Evolutionary conservation across 2,113 vertebrate species (phyloP).

Genomic region (Grammomys surdaster): DNA sequence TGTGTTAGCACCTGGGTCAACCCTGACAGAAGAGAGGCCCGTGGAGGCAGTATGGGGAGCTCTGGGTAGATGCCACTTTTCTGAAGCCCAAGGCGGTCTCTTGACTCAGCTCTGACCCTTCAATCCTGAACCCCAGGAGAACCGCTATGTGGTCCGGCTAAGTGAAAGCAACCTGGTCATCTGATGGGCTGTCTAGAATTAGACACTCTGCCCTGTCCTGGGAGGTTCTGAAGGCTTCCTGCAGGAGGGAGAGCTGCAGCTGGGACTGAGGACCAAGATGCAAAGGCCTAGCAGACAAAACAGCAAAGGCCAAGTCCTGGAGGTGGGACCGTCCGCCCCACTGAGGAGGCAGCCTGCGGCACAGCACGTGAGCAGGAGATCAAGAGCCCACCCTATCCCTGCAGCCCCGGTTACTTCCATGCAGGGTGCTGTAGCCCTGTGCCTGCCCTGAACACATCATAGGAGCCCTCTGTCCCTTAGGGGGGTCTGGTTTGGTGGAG

Average conservation of each 20-base stretch:
- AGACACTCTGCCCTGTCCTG: conserved; percentile 35
- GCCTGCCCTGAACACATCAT: conserved; percentile 22
- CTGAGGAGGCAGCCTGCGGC: neutral
- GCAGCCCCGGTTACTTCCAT: neutral
- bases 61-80: neutral
- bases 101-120: neutral
- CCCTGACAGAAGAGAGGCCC: neutral
- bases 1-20: neutral
- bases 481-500: neutral
- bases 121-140: conserved; percentile 70
- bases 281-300: conserved; percentile 33
- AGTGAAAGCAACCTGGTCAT: conserved; percentile 85
- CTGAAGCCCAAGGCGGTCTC: neutral
- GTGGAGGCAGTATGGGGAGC: neutral
- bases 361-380: conserved; percentile 34
- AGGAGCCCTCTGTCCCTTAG: neutral
- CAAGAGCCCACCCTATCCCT: neutral
- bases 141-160: conserved; percentile 82
- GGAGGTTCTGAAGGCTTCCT: conserved; percentile 56
- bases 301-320: conserved; percentile 47
- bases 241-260: conserved; percentile 57
- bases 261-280: conserved; percentile 56
- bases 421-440: neutral
- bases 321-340: conserved; percentile 59
- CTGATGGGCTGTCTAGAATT: conserved; percentile 72